Percentiles rank a stretch among this genome's conserved stretches.
Evolutionary conservation across 2,113 vertebrate species (phyloP).

Genomic region (Jacana jacana): DNA sequence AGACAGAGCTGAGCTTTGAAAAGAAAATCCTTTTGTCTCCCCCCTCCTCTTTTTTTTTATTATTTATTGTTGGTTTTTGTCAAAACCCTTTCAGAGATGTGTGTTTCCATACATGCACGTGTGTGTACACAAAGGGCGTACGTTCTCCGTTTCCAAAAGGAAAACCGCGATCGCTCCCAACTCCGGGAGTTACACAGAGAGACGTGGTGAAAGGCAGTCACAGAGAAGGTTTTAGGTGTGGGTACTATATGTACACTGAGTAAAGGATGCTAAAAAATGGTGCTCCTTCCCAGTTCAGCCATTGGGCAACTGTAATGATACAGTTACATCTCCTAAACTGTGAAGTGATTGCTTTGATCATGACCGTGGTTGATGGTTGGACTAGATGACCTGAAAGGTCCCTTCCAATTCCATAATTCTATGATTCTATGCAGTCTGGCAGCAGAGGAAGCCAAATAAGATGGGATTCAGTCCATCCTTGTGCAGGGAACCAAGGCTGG

Average conservation of each 20-base stretch:
- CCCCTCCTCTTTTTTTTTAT: background rate
- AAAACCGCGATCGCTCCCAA: background rate
- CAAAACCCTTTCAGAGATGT: background rate
- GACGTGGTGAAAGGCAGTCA: background rate
- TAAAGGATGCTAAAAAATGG: background rate
- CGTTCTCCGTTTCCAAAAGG: background rate
- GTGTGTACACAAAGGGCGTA: background rate
- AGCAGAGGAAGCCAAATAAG: background rate
- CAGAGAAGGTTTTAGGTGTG: background rate
- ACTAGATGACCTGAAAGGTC: background rate
- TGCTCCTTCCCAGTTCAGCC: background rate
- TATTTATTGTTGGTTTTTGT: background rate
- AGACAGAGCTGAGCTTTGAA: background rate
- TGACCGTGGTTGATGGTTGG: background rate
- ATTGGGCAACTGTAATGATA: background rate
- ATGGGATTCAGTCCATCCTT: accelerated
- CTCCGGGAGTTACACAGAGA: background rate
- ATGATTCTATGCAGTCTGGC: background rate
- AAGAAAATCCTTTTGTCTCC: background rate
- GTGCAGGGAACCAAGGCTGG: background rate
- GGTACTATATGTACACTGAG: accelerated
- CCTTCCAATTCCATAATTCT: background rate
- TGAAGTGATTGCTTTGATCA: background rate
- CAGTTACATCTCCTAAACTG: background rate
- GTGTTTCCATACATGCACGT: accelerated